phyloP scores from a whole-genome alignment of 2,888 invertebrate species.

The Tinea semifulvella region DNA sequence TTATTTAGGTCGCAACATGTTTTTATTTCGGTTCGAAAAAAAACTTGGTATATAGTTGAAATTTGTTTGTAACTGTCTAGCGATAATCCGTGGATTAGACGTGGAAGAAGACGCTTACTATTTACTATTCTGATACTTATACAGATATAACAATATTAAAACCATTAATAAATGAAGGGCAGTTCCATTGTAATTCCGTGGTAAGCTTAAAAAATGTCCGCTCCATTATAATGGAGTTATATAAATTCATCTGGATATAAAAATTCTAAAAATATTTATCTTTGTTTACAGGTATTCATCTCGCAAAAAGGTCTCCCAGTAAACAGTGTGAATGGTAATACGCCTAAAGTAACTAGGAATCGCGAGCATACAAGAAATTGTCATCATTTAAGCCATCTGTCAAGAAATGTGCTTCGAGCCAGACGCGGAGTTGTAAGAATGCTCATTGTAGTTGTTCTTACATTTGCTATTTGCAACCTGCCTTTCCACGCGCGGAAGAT shows the following conservation, averaged over 20 bases:
- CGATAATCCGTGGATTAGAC: no score
- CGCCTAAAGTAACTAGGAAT: constrained; percentile 40
- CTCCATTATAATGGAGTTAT: no score
- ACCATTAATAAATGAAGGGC: no score
- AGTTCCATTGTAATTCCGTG: no score
- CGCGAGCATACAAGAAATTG: constrained; percentile 53
- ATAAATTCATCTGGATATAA: not conserved
- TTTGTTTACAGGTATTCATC: constrained; percentile 32
- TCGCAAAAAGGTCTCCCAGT: constrained; percentile 40
- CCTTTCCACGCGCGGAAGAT: constrained; percentile 89
- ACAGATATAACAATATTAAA: no score
- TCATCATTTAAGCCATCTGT: constrained; percentile 74
- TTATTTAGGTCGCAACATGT: no score
- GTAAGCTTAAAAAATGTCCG: no score
- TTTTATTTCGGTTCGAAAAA: no score
- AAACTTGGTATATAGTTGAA: no score
- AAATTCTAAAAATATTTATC: not conserved
- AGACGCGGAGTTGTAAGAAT: constrained; percentile 88
- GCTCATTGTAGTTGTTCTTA: constrained; percentile 87
- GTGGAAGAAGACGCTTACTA: no score
- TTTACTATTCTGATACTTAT: no score
- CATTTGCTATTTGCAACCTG: constrained; percentile 89
- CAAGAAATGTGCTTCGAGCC: constrained; percentile 80
- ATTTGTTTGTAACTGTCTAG: no score
- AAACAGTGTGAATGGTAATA: constrained; percentile 35